Evolutionary conservation across 2,797 vertebrate genomes (phyloP).

Genomic region (Helostoma temminkii): DNA sequence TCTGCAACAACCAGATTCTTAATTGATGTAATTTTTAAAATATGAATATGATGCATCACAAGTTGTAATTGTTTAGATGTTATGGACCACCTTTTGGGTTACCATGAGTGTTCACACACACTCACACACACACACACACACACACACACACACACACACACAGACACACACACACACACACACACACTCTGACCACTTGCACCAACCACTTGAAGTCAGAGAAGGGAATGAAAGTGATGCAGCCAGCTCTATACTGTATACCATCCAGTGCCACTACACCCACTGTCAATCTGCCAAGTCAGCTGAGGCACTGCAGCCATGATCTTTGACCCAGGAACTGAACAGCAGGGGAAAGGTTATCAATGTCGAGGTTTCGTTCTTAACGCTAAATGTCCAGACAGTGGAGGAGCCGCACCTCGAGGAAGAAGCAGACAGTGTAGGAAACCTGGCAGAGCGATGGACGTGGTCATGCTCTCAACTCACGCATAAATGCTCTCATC

Average conservation of each 20-base stretch:
- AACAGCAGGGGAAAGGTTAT: slow-evolving; percentile 74
- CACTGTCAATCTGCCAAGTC: slow-evolving; percentile 73
- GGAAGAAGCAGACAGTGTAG: slow-evolving; percentile 20
- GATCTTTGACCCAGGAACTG: slow-evolving; percentile 75
- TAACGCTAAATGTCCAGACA: slow-evolving; percentile 43
- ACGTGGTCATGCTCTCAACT: slow-evolving; percentile 8
- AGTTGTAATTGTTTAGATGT: slow-evolving; percentile 12
- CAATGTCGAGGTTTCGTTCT: slow-evolving; percentile 50
- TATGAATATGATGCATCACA: background rate
- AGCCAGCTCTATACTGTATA: slow-evolving; percentile 66
- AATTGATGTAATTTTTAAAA: background rate
- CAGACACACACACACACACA: slow-evolving; percentile 18
- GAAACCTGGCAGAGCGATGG: slow-evolving; percentile 31
- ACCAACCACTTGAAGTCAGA: slow-evolving; percentile 30
- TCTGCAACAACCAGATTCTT: too few species aligned
- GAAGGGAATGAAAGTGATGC: slow-evolving; percentile 49
- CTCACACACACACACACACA: too few species aligned
- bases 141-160: background rate
- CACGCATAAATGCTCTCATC: slow-evolving; percentile 42
- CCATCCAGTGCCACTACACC: slow-evolving; percentile 70
- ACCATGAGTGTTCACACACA: too few species aligned
- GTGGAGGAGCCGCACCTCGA: slow-evolving; percentile 29
- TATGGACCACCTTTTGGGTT: slow-evolving; percentile 53
- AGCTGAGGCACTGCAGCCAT: slow-evolving; percentile 72
- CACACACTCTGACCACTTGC: slow-evolving; percentile 2